These are phyloP conservation scores for Tribolium freemani DNA, from an alignment of 2,888 invertebrate genomes.

Conservation along the genomic window DNA sequence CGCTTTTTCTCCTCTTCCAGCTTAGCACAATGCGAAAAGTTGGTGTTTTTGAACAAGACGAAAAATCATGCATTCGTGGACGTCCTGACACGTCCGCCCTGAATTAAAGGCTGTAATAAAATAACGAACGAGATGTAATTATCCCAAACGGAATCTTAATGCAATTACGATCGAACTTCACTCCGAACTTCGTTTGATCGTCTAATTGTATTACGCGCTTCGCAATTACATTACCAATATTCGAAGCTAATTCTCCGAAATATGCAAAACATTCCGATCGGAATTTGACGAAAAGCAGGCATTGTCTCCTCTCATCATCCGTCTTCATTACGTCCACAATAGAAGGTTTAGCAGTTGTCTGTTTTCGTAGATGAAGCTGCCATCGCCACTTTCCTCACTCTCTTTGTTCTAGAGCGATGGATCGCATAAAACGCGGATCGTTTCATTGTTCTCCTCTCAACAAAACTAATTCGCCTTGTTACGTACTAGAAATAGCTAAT, in stretches of 20 bases:
- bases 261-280: constrained; percentile 10
- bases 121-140: constrained; percentile 5
- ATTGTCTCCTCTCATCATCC: constrained; percentile 56
- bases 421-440: constrained; percentile 58
- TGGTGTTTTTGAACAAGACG: background rate
- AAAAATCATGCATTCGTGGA: background rate
- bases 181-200: constrained; percentile 4
- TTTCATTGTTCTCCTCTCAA: constrained; percentile 59
- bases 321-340: constrained; percentile 66
- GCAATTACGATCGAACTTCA: constrained; percentile 14
- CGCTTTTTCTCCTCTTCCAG: constrained; percentile 7
- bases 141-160: constrained; percentile 1
- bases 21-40: constrained; percentile 4
- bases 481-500: constrained; percentile 23
- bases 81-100: background rate
- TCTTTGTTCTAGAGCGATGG: constrained; percentile 58
- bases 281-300: background rate
- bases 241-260: constrained; percentile 1
- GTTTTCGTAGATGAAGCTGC: constrained; percentile 61
- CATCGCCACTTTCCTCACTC: constrained; percentile 54
- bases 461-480: constrained; percentile 62
- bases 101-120: background rate
- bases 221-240: background rate
- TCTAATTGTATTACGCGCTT: background rate
- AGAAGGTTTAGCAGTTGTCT: constrained; percentile 61